Base-by-base conservation (phyloP, 2,797 vertebrate genomes). In the Rhynchotus rufescens region DNA sequence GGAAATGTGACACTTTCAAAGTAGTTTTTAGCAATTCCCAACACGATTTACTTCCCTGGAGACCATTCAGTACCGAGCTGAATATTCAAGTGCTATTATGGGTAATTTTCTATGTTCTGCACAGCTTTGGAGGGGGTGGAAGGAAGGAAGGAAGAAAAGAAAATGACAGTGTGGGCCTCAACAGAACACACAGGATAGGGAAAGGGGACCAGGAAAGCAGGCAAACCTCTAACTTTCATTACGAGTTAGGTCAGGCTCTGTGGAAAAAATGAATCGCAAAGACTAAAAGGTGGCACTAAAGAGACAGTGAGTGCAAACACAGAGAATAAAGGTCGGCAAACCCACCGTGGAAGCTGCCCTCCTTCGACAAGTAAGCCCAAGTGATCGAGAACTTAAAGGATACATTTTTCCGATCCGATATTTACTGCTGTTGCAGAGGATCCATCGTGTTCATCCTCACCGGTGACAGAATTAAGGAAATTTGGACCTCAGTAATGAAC, bases 391-490 rank as follows among this genome's bases (percentile, higher is more conserved):
- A 65, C 4, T 67, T 54, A 91, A 99, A 99, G 99, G 99, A 99
- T 99, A 99, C 99, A 98, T 96, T 98, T 99, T 3, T 99, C 98
- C 60, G 95, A 97, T 89, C 93, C 97, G 52, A 96, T 71, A 47
- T 95, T 96, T 57, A 93, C 49, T 9, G 97, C 94, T 49, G 92
- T 60, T 3, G 89, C 90, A 20, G 69, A 88, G 2, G 91, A 97
- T 78, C 97, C 95, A 6, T 98, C 98, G 81, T 98, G 98, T n/a
- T 98, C 98, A 77, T 98, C 98, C 30, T 87, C 98, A 93, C 98
- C 98, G 96, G 99, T 99, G 97, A 90, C 82, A 86, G 81, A 52
- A 96, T 99, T 98, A 99, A 99, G 98, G 98, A 98, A 98, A 88
- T 9, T 5, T 0, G 6, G 64, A 42, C 30, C 82, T 57, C 25